phyloP scores from a whole-genome alignment of 2,888 invertebrate species.

The Melipona beecheii region DNA sequence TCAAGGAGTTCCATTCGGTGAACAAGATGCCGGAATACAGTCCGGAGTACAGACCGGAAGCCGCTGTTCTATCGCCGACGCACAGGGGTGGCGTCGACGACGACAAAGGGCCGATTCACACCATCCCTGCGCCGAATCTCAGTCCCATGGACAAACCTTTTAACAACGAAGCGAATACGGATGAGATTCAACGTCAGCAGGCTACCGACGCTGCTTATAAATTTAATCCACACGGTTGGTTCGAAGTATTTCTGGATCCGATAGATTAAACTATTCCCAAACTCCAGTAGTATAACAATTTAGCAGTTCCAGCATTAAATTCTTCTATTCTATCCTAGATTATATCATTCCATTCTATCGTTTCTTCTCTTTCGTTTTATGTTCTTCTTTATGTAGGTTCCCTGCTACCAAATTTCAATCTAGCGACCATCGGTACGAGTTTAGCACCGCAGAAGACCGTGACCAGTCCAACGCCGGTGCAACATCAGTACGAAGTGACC shows the following conservation, averaged over 20 bases:
- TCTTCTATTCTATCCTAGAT: too few relatives aligned
- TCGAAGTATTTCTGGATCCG: not conserved
- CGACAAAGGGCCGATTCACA: conserved; percentile 91
- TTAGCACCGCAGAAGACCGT: conserved; percentile 65
- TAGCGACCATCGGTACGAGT: conserved; percentile 50
- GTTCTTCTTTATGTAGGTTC: conserved; percentile 27
- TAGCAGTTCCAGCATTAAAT: not conserved
- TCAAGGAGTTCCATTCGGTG: conserved; percentile 78
- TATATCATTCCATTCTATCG: not conserved
- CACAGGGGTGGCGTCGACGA: conserved; percentile 78
- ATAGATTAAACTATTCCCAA: too few relatives aligned
- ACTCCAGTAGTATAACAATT: too few relatives aligned
- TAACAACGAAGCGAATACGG: conserved; percentile 81
- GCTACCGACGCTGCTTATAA: conserved; percentile 60
- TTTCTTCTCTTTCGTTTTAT: too few relatives aligned
- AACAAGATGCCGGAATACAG: conserved; percentile 75
- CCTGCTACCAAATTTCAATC: conserved; percentile 41
- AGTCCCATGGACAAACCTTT: conserved; percentile 88
- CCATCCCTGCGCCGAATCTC: conserved; percentile 93
- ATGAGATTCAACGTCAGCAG: conserved; percentile 61
- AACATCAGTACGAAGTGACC: conserved; percentile 79
- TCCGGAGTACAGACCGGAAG: conserved; percentile 75
- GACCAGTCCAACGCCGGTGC: conserved; percentile 64
- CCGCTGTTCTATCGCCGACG: conserved; percentile 70
- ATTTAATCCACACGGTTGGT: conserved; percentile 65